Percentiles rank a stretch among this genome's conserved stretches.
phyloP scores from a whole-genome alignment of 2,113 vertebrate species.

The Tricholaema leucomelas region DNA sequence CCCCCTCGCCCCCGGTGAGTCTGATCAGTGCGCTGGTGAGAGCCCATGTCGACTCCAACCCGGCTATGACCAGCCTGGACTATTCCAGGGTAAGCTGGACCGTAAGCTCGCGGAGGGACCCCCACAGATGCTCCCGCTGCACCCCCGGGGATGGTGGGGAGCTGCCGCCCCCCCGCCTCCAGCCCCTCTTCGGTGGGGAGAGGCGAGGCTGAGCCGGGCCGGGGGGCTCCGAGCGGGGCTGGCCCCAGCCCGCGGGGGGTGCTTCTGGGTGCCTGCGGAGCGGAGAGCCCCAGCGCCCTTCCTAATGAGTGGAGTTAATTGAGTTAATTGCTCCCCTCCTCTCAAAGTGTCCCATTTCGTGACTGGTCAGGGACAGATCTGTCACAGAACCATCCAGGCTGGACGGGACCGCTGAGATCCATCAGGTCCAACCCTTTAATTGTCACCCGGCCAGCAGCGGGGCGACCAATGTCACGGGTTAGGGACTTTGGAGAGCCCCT shows the following conservation, averaged over 20 bases:
- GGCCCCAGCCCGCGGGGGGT: not conserved
- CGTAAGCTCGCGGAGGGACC: slow-evolving; percentile 32
- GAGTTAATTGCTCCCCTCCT: slow-evolving; percentile 78
- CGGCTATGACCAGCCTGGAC: slow-evolving; percentile 96
- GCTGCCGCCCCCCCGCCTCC: not conserved
- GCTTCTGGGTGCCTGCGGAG: too few species aligned
- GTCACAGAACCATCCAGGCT: too few species aligned
- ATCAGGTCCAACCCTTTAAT: slow-evolving; percentile 68
- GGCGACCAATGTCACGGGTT: slow-evolving; percentile 93
- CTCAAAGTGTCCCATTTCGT: not conserved
- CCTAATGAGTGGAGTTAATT: not conserved
- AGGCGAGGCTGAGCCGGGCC: not conserved
- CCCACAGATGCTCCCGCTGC: not conserved
- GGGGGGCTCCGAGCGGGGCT: not conserved
- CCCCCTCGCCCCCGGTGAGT: slow-evolving; percentile 96
- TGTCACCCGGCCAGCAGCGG: slow-evolving; percentile 78
- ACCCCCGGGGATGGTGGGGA: not conserved
- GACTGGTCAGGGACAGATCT: slow-evolving; percentile 72
- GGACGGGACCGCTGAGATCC: too few species aligned
- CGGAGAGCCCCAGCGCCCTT: too few species aligned
- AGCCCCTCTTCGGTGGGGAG: not conserved
- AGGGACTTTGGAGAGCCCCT: slow-evolving; percentile 89
- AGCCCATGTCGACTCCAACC: slow-evolving; percentile 98
- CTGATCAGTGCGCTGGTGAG: slow-evolving; percentile 96
- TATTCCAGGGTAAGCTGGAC: slow-evolving; percentile 92